phyloP scores from a whole-genome alignment of 2,797 vertebrate species.

The Tenualosa thibaudeaui region DNA sequence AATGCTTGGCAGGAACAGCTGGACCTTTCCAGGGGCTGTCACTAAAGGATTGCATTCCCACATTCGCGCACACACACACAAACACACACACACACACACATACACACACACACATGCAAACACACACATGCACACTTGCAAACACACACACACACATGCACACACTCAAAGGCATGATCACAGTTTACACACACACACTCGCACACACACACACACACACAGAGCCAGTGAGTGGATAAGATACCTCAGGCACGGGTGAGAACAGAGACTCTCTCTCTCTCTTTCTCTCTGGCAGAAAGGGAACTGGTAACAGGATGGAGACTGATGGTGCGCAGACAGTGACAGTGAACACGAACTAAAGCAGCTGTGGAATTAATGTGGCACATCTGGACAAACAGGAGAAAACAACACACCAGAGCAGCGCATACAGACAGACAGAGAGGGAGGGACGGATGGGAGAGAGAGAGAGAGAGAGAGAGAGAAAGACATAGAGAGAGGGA shows the following conservation, averaged over 20 bases:
- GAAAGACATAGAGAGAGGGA: conserved; percentile 24
- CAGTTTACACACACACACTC: not conserved
- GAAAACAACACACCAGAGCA: conserved; percentile 38
- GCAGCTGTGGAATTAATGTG: conserved; percentile 77
- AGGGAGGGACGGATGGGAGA: not conserved
- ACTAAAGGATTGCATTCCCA: conserved; percentile 3
- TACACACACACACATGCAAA: conserved; percentile 36
- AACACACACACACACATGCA: conserved; percentile 26
- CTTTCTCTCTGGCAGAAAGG: conserved; percentile 1
- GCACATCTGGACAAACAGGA: conserved; percentile 71
- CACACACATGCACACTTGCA: conserved; percentile 30
- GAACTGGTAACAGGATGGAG: conserved; percentile 40
- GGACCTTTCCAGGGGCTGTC: conserved; percentile 34
- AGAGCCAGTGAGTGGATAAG: not conserved
- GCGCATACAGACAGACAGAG: conserved; percentile 38
- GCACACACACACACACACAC: conserved; percentile 22
- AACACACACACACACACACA: conserved; percentile 31
- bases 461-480: not conserved
- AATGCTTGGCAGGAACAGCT: conserved; percentile 49
- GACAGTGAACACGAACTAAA: conserved; percentile 72
- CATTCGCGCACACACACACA: conserved; percentile 22
- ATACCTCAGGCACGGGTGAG: conserved; percentile 16
- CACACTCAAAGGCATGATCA: not conserved
- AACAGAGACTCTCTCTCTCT: not conserved
- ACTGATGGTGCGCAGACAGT: conserved; percentile 68